Conservation (phyloP, 2,888 invertebrate species). For the Rhagium mordax region DNA sequence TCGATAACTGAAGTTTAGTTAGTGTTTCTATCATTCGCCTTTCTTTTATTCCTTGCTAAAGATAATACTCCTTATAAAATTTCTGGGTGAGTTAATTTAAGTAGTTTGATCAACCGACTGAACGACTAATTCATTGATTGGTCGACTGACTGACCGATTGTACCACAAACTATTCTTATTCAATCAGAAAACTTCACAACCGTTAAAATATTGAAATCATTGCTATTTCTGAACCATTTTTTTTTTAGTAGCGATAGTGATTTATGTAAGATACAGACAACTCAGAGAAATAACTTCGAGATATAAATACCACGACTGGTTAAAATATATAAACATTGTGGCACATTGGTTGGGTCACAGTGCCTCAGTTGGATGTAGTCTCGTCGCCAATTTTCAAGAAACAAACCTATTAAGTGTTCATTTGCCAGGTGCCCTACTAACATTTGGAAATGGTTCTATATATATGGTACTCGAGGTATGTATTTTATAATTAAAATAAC, state of each 20-base stretch:
- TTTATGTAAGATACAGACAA: slow-evolving; percentile 54
- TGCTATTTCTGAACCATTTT: too few species aligned
- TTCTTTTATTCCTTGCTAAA: too few species aligned
- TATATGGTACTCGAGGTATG: slow-evolving; percentile 60
- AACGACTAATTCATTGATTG: too few species aligned
- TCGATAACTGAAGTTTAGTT: too few species aligned
- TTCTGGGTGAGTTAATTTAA: too few species aligned
- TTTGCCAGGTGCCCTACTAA: slow-evolving; percentile 73
- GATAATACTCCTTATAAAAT: too few species aligned
- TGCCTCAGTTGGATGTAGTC: slow-evolving; percentile 72
- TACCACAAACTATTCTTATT: too few species aligned
- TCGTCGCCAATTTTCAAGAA: slow-evolving; percentile 78
- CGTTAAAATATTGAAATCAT: too few species aligned
- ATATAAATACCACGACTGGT: slow-evolving; percentile 33
- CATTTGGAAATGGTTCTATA: slow-evolving; percentile 73
- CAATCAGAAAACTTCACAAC: too few species aligned
- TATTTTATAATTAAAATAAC: not conserved
- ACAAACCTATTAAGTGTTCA: slow-evolving; percentile 72
- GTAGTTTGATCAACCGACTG: too few species aligned
- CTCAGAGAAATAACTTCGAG: slow-evolving; percentile 46
- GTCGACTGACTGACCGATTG: too few species aligned
- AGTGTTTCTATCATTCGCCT: too few species aligned
- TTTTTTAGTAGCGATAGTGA: slow-evolving; percentile 41
- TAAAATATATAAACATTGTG: not conserved
- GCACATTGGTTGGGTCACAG: slow-evolving; percentile 68